These are phyloP conservation scores for Hetaerina titia DNA, from an alignment of 2,888 invertebrate genomes.

Conservation along the genomic window DNA sequence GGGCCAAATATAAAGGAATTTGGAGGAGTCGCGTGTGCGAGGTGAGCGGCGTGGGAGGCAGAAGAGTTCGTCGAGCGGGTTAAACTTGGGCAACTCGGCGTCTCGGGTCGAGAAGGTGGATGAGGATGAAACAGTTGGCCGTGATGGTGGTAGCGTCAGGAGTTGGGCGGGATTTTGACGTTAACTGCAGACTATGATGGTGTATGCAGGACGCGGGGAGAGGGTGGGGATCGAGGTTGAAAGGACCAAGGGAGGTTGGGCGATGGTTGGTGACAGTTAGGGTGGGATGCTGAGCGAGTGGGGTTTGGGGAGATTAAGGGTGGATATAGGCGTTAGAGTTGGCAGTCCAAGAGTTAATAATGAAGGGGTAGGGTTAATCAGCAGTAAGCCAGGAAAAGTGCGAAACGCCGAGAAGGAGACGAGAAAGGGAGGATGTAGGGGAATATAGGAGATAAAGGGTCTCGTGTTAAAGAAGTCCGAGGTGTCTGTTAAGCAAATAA, in stretches of 20 bases:
- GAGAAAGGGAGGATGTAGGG: too few species aligned
- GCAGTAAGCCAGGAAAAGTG: too few species aligned
- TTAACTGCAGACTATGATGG: background rate
- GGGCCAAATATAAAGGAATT: background rate
- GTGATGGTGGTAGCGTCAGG: background rate
- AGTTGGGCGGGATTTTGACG: background rate
- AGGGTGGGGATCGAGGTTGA: background rate
- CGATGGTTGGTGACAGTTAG: background rate
- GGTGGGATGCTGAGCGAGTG: background rate
- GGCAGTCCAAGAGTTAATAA: background rate
- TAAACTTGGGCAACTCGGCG: background rate
- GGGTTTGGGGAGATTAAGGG: background rate
- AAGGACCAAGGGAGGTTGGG: background rate
- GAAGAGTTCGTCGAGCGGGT: background rate
- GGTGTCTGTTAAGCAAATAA: too few species aligned
- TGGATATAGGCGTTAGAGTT: background rate
- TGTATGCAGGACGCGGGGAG: background rate
- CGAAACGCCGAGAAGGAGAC: too few species aligned
- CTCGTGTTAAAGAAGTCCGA: too few species aligned
- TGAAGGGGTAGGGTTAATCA: background rate
- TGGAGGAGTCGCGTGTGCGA: background rate
- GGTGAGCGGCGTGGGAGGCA: background rate
- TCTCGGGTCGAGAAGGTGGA: background rate
- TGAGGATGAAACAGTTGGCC: background rate
- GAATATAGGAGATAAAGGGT: too few species aligned